These are phyloP conservation scores for Limnephilus auricula DNA, from an alignment of 2,888 invertebrate species.

Conservation along the genomic window DNA sequence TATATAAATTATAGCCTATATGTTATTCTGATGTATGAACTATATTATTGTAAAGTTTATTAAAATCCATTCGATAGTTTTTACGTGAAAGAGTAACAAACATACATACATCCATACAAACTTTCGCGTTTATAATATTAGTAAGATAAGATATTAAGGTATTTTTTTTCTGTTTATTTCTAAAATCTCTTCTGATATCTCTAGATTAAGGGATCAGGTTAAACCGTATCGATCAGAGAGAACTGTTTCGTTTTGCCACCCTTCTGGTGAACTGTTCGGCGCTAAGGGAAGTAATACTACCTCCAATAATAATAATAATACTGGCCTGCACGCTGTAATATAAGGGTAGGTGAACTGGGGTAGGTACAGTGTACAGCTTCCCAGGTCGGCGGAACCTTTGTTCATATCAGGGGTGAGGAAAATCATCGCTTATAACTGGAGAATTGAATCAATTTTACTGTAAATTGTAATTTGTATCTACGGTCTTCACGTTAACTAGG, in stretches of 20 bases:
- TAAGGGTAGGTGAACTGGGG: background rate
- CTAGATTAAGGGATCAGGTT: background rate
- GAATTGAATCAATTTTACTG: background rate
- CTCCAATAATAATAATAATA: constrained; percentile 2
- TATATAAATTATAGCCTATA: no score
- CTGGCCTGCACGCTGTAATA: background rate
- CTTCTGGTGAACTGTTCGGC: background rate
- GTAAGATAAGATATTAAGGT: no score
- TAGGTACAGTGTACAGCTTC: background rate
- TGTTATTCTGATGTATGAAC: no score
- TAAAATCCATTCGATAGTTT: no score
- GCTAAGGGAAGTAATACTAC: background rate
- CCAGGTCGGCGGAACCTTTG: background rate
- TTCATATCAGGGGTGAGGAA: background rate
- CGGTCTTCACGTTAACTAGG: no score
- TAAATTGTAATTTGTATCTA: background rate
- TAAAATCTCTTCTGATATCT: background rate
- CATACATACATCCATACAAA: no score
- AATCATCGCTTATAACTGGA: background rate
- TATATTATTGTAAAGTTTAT: no score
- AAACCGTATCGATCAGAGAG: constrained; percentile 6
- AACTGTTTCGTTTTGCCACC: background rate
- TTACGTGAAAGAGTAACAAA: no score
- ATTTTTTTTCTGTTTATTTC: no score
- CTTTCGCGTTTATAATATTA: no score